A percentile compares a stretch with the other conserved stretches of the same genome.
phyloP scores from a whole-genome alignment of 2,797 vertebrate species.

The Eulemur rubriventer region DNA sequence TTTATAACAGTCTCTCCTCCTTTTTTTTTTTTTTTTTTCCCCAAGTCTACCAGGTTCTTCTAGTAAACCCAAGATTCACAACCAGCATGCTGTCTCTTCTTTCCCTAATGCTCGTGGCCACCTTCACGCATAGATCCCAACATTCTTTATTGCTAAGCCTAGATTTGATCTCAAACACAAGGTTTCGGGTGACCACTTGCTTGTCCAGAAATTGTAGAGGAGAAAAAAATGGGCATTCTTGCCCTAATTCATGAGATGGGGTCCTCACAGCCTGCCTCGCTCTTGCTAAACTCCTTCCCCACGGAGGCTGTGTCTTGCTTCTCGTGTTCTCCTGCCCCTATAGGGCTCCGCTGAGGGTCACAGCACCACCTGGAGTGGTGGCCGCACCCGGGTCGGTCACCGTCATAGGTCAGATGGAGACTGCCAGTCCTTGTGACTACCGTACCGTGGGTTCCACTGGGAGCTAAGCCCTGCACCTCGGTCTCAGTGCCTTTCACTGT shows the following conservation, averaged over 20 bases:
- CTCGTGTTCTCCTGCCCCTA: neutral
- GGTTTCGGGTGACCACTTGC: neutral
- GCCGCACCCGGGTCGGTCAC: neutral
- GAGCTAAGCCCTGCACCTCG: neutral
- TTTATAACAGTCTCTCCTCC: neutral
- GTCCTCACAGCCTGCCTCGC: neutral
- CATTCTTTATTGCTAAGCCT: neutral
- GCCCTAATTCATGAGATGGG: neutral
- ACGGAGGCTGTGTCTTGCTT: neutral
- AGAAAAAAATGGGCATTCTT: neutral
- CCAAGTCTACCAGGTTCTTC: neutral
- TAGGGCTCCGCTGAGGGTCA: neutral
- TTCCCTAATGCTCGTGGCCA: neutral
- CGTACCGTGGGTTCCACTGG: neutral
- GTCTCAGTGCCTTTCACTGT: accelerated
- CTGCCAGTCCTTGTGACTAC: neutral
- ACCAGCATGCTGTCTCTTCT: neutral
- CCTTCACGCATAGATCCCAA: neutral
- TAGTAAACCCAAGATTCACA: neutral
- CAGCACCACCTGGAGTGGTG: neutral
- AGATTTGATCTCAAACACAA: neutral
- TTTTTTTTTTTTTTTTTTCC: neutral
- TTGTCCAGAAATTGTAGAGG: neutral
- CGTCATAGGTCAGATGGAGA: neutral
- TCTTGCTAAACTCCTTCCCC: neutral